A percentile compares a stretch with the other conserved stretches of the same genome.
Evolutionary conservation across 2,113 vertebrate species (phyloP).

Genomic region (Halcyon malimbica): DNA sequence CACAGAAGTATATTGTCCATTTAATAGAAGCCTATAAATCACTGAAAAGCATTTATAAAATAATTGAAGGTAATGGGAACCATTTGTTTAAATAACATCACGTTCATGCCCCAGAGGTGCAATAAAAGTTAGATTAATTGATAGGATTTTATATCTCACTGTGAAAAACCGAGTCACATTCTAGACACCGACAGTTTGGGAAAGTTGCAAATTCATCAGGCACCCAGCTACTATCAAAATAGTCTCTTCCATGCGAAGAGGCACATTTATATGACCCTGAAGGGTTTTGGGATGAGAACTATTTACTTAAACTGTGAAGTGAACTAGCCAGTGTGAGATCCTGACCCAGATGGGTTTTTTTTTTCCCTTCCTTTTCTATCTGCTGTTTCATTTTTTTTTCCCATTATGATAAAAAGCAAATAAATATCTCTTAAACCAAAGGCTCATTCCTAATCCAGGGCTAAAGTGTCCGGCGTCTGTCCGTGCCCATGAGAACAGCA

Average conservation of each 20-base stretch:
- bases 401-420: conserved; percentile 71
- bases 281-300: conserved; percentile 74
- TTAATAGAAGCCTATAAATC: conserved; percentile 73
- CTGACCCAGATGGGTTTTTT: conserved; percentile 65
- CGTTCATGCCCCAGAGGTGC: conserved; percentile 70
- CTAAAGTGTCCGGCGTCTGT: background rate
- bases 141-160: conserved; percentile 73
- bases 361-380: conserved; percentile 58
- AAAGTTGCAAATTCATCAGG: conserved; percentile 70
- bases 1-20: conserved; percentile 72
- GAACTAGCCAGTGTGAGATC: conserved; percentile 76
- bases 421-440: conserved; percentile 58
- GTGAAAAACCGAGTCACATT: conserved; percentile 63
- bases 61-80: conserved; percentile 76
- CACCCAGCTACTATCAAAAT: conserved; percentile 73
- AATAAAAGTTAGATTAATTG: conserved; percentile 75
- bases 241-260: conserved; percentile 68
- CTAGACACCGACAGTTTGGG: conserved; percentile 66
- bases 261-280: conserved; percentile 69
- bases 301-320: conserved; percentile 76
- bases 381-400: conserved; percentile 59
- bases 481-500: conserved; percentile 28
- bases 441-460: conserved; percentile 37
- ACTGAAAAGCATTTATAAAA: conserved; percentile 70
- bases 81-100: conserved; percentile 76